Conservation (phyloP, 2,797 vertebrate species). For the Rhinichthys osculus region DNA sequence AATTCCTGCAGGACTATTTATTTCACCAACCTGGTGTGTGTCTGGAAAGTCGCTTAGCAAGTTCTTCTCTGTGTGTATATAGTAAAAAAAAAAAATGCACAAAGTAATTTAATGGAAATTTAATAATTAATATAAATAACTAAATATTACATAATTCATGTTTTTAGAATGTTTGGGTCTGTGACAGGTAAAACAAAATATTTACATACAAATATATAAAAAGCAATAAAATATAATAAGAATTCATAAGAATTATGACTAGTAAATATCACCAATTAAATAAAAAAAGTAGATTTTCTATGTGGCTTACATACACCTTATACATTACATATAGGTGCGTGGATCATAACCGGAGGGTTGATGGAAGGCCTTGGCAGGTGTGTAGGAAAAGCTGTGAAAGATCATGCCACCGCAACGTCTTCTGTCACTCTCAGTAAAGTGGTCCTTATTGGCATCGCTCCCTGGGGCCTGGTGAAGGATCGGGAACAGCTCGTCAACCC, state of each 20-base stretch:
- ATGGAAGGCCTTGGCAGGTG: constrained; percentile 84
- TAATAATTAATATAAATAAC: not conserved
- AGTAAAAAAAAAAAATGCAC: not conserved
- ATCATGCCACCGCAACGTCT: constrained; percentile 84
- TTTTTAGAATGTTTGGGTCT: too few relatives aligned
- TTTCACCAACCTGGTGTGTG: not conserved
- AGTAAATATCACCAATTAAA: not conserved
- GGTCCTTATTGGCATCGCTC: constrained; percentile 85
- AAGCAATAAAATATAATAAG: not conserved
- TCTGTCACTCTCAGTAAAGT: constrained; percentile 81
- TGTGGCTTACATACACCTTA: not conserved
- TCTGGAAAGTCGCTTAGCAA: not conserved
- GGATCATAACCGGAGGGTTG: constrained; percentile 87
- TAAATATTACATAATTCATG: too few relatives aligned
- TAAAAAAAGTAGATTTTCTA: not conserved
- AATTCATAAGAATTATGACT: not conserved
- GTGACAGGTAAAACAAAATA: too few relatives aligned
- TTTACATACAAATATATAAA: too few relatives aligned
- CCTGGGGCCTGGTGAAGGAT: constrained; percentile 87
- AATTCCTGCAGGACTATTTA: not conserved
- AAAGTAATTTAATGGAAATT: not conserved
- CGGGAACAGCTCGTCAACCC: constrained; percentile 78
- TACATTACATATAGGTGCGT: constrained; percentile 79
- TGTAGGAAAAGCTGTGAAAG: constrained; percentile 88
- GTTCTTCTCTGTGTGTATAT: not conserved